These are phyloP conservation scores for Meteorus sp. DNA, from an alignment of 1,140 invertebrate genomes.

Conservation along the genomic window DNA sequence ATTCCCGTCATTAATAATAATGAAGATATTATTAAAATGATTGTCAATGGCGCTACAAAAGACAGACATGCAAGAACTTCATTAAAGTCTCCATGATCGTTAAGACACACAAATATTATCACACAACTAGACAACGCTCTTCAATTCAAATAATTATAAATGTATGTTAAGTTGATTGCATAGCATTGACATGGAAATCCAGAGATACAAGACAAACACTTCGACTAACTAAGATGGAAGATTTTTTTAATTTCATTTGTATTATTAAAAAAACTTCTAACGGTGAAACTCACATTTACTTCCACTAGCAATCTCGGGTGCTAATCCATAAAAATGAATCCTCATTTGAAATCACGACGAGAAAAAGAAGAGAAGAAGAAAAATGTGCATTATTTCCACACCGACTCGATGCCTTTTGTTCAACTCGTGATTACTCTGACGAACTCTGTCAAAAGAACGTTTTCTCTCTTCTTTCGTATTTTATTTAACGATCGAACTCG, in stretches of 20 bases:
- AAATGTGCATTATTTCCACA: no score
- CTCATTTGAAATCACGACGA: neutral
- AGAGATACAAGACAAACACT: neutral
- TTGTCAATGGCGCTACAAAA: no score
- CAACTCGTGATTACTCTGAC: neutral
- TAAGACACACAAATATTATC: no score
- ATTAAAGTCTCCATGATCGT: no score
- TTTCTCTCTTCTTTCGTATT: neutral
- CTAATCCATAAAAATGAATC: neutral
- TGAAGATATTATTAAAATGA: no score
- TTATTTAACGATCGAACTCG: neutral
- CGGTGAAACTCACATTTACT: neutral
- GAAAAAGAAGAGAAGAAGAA: neutral
- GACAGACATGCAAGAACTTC: no score
- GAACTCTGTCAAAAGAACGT: neutral
- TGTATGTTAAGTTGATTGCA: neutral
- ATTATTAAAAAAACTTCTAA: neutral
- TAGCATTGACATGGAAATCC: neutral
- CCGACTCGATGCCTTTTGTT: constrained; percentile 1
- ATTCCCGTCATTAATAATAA: no score
- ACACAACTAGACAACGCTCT: no score
- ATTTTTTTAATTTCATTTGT: neutral
- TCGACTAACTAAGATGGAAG: no score
- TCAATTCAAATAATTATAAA: neutral
- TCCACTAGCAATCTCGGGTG: neutral